These are phyloP conservation scores for Cremastinae sp. DNA, from an alignment of 2,888 invertebrate genomes.

Conservation along the genomic window DNA sequence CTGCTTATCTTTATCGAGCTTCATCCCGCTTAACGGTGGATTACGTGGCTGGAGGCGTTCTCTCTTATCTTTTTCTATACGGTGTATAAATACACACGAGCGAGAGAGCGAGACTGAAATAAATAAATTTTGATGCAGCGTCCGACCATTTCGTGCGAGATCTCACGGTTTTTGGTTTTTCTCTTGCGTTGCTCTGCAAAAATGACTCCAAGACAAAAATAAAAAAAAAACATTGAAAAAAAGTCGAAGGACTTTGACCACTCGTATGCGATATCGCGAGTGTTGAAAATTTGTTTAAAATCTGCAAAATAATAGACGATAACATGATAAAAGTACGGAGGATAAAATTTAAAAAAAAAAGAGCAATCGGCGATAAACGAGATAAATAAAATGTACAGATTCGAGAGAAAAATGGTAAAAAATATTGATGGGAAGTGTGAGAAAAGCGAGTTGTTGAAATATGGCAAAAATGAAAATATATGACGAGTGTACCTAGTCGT, in stretches of 20 bases:
- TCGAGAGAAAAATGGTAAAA: too few relatives aligned
- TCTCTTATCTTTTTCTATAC: conserved; percentile 49
- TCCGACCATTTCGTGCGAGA: background rate
- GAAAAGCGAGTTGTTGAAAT: conserved; percentile 25
- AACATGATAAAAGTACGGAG: too few relatives aligned
- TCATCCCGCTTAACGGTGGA: conserved; percentile 30
- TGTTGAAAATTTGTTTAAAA: too few relatives aligned
- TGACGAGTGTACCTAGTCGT: conserved; percentile 42
- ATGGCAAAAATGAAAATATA: conserved; percentile 38
- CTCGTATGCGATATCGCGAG: too few relatives aligned
- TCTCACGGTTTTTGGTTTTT: conserved; percentile 28
- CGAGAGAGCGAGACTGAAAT: conserved; percentile 18
- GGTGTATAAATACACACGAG: conserved; percentile 23
- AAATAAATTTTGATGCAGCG: conserved; percentile 5
- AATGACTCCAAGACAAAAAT: background rate
- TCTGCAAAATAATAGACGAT: too few relatives aligned
- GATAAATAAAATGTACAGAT: too few relatives aligned
- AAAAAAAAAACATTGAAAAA: background rate
- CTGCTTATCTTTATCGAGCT: conserved; percentile 34
- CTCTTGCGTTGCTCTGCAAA: background rate
- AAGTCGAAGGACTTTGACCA: too few relatives aligned
- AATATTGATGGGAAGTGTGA: too few relatives aligned
- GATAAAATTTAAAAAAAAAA: too few relatives aligned
- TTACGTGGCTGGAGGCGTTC: conserved; percentile 53
- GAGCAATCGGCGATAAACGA: too few relatives aligned